Evolutionary conservation across 2,797 vertebrate species (phyloP).

Genomic region (Triplophysa bombifrons): DNA sequence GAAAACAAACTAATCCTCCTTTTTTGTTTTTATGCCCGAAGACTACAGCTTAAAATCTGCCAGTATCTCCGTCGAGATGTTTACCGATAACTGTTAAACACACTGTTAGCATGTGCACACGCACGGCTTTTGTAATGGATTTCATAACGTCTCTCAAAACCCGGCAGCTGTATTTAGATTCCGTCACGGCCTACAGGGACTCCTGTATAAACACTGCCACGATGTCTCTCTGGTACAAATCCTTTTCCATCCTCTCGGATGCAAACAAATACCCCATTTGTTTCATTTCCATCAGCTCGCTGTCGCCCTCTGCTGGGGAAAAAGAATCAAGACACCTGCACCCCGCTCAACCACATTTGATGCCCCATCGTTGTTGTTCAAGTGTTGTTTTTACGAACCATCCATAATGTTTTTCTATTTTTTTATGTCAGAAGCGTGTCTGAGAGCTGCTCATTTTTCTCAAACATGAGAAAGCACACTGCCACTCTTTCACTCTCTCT

Average conservation of each 20-base stretch:
- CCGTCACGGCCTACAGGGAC: constrained; percentile 11
- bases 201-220: constrained; percentile 50
- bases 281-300: constrained; percentile 14
- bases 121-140: constrained; percentile 50
- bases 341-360: constrained; percentile 39
- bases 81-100: constrained; percentile 57
- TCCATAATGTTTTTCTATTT: constrained; percentile 37
- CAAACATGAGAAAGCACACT: constrained; percentile 74
- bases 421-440: constrained; percentile 62
- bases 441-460: constrained; percentile 65
- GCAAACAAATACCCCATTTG: background rate
- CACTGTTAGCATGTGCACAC: constrained; percentile 54
- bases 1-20: constrained; percentile 56
- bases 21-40: constrained; percentile 54
- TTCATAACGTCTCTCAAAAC: constrained; percentile 25
- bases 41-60: constrained; percentile 68
- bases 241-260: constrained; percentile 24
- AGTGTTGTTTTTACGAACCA: constrained; percentile 60
- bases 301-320: constrained; percentile 31
- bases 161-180: constrained; percentile 14
- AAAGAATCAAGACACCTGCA: constrained; percentile 1
- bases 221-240: constrained; percentile 6
- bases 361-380: constrained; percentile 57
- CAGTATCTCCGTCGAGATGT: constrained; percentile 36
- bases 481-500: constrained; percentile 40